Evolutionary conservation across 1,140 invertebrate genomes (phyloP), one percentile per base, ranked within the genome.

Genomic region (Contarinia nasturtii): DNA sequence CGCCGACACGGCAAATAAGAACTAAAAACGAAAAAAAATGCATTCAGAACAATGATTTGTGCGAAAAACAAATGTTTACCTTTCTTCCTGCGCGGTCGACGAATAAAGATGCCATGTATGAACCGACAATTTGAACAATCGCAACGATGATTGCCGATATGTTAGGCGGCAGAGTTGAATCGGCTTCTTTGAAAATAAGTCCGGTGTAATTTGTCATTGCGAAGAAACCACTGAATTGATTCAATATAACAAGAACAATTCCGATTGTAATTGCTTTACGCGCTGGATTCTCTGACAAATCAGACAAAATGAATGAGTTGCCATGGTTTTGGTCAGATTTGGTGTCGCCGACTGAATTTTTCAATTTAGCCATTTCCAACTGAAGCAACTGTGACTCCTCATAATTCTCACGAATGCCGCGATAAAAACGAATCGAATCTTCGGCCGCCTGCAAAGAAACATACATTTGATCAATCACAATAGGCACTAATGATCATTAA

Each of bases 121-220:
- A 3, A 27, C 27, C 10, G 10, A 27, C 3, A 3, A 27, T 27
- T 27, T 5, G 10, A 27, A 27, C 10, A 5, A 27, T 10, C 10
- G 4, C 27, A 27, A 27, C 10, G 27, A 27, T 27, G 10, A 27
- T 27, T 27, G 27, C 10, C 10, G 27, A 27, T 27, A 27, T 10
- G 10, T 27, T 27, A 5, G 27, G 27, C 3, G 27, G 3, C 10
- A 27, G 27, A 27, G 3, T 27, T 3, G 27, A 27, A 27, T 10
- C 27, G 27, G 27, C 27, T 10, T 27, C 27, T 2, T 63, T 49
- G 56, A 83, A 88, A 53, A 84, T 87, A 14, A 64, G 64, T 0
- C 68, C 67, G 2, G 69, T 70, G 33, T 71, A 73, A 59, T 67
- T 72, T 17, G 72, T 56, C 48, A 73, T 64, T 15, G 70, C 70